Percentiles rank a stretch among this genome's conserved stretches.
phyloP scores from a whole-genome alignment of 1,140 invertebrate species.

The Drosophila sturtevanti region DNA sequence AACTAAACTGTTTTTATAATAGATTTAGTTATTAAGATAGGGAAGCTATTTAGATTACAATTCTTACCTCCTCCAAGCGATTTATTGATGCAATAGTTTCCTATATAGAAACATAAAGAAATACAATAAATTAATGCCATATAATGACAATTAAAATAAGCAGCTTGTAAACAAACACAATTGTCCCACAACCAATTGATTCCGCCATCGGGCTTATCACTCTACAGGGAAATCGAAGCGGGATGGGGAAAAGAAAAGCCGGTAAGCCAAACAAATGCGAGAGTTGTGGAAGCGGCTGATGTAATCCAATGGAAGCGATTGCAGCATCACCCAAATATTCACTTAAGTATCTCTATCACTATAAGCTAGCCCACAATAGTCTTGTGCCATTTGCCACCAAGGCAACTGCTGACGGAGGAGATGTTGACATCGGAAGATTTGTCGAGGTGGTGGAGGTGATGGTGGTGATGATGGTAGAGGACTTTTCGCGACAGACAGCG shows the following conservation, averaged over 20 bases:
- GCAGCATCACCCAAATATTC: constrained; percentile 42
- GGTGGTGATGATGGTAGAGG: constrained; percentile 22
- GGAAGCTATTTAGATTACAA: not conserved
- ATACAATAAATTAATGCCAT: constrained; percentile 3
- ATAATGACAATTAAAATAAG: constrained; percentile 25
- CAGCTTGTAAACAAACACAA: constrained; percentile 26
- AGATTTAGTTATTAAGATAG: not conserved
- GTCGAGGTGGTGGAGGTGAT: constrained; percentile 18
- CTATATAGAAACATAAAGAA: not conserved
- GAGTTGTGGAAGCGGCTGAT: constrained; percentile 46
- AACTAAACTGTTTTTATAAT: not conserved
- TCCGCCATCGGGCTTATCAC: constrained; percentile 43
- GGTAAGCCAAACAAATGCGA: constrained; percentile 28
- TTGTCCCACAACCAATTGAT: constrained; percentile 25
- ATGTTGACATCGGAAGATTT: constrained; percentile 12
- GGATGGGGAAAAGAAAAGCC: constrained; percentile 12
- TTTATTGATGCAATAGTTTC: not conserved
- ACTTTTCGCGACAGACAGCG: constrained; percentile 32
- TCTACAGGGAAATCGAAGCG: constrained; percentile 26
- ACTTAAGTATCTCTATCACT: not conserved
- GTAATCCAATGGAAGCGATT: constrained; percentile 49
- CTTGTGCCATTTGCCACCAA: constrained; percentile 37
- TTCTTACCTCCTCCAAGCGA: not conserved
- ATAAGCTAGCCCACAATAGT: constrained; percentile 48
- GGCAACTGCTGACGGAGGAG: constrained; percentile 24